phyloP scores from a whole-genome alignment of 2,888 invertebrate species.

The Argyresthia albistria region DNA sequence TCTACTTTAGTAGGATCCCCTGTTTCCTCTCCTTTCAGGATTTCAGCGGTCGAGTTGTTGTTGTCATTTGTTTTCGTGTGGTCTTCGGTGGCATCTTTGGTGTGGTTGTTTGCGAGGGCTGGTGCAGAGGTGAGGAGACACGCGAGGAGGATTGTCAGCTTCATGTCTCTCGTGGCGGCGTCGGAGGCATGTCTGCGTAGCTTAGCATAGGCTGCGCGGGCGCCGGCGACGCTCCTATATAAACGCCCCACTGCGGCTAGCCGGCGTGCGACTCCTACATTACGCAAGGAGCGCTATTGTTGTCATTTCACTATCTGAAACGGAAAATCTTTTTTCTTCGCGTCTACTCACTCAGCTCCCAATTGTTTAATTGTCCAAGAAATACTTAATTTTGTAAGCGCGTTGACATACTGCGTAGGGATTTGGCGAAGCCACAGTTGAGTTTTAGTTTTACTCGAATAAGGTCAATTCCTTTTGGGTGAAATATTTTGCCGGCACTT shows the following conservation, averaged over 20 bases:
- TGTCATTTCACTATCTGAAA: slow-evolving; percentile 70
- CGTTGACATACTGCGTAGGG: slow-evolving; percentile 30
- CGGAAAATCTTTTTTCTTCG: slow-evolving; percentile 69
- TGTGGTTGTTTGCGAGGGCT: slow-evolving; percentile 19
- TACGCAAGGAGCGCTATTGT: slow-evolving; percentile 63
- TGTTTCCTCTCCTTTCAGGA: slow-evolving; percentile 74
- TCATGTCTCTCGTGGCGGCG: slow-evolving; percentile 42
- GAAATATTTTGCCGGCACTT: slow-evolving; percentile 4
- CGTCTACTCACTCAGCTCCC: slow-evolving; percentile 52
- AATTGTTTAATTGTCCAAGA: slow-evolving; percentile 64
- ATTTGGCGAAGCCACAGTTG: neutral
- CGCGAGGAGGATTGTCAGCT: slow-evolving; percentile 44
- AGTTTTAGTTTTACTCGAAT: neutral
- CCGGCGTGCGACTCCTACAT: slow-evolving; percentile 49
- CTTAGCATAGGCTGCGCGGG: slow-evolving; percentile 55
- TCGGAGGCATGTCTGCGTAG: slow-evolving; percentile 51
- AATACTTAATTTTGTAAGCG: slow-evolving; percentile 37
- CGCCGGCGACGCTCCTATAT: slow-evolving; percentile 51
- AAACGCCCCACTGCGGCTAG: slow-evolving; percentile 61
- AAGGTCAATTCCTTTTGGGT: slow-evolving; percentile 4
- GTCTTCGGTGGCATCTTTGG: slow-evolving; percentile 30
- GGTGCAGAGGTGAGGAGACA: slow-evolving; percentile 32
- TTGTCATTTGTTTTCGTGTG: slow-evolving; percentile 21
- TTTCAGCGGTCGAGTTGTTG: slow-evolving; percentile 62
- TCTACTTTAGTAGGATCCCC: slow-evolving; percentile 80